Percentiles rank a stretch among this genome's conserved stretches.
Conservation (phyloP, 2,113 vertebrate genomes). For the Callipepla squamata region DNA sequence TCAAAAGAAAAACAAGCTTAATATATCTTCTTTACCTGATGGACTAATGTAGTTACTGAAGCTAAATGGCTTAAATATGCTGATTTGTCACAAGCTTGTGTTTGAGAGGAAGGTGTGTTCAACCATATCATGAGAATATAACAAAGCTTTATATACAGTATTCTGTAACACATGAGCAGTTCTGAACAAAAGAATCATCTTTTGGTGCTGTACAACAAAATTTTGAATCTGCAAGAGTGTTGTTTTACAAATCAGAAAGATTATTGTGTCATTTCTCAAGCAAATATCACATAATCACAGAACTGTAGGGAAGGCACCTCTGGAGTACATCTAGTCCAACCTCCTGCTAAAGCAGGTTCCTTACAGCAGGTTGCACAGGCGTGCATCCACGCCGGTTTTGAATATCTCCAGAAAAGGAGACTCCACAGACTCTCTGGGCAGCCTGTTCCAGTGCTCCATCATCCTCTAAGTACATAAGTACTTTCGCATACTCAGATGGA, state of each 20-base stretch:
- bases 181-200: not conserved
- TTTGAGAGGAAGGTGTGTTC: not conserved
- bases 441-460: too few relatives aligned
- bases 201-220: not conserved
- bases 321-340: too few relatives aligned
- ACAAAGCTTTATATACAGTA: not conserved
- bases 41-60: not conserved
- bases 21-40: not conserved
- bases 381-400: too few relatives aligned
- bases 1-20: slow-evolving; percentile 44
- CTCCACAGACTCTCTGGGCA: too few relatives aligned
- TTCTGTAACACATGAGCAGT: not conserved
- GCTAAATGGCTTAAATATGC: slow-evolving; percentile 38
- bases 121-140: not conserved
- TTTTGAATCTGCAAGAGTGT: not conserved
- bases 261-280: not conserved
- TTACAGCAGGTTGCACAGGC: too few relatives aligned
- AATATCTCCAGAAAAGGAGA: too few relatives aligned
- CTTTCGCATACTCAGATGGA: too few relatives aligned
- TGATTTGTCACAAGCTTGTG: slow-evolving; percentile 14
- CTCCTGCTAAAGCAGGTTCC: too few relatives aligned
- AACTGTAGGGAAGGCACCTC: too few relatives aligned
- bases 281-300: too few relatives aligned
- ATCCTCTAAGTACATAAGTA: too few relatives aligned
- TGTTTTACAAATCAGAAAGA: not conserved